Base-by-base conservation (phyloP, 2,888 invertebrate species). In the Stomorhina lunata region DNA sequence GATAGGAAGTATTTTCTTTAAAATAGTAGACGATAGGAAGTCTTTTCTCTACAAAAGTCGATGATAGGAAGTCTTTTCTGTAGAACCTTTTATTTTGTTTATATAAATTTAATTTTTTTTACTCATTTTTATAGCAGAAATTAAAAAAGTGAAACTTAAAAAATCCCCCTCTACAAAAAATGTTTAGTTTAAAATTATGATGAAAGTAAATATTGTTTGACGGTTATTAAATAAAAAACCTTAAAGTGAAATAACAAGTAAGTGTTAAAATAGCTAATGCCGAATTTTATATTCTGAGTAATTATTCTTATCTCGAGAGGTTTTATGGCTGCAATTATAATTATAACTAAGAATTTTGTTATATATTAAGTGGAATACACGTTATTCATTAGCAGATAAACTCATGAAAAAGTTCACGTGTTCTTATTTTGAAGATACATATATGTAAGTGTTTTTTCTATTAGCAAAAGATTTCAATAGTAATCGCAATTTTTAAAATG, bases 251-350 rank as follows among this genome's bases (percentile, higher is more conserved):
- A 55, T 66, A 57, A 57, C 65, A 75, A 55, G 43, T 65, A 63
- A 65, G 65, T 73, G 53, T 66, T 65, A 66, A 75, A 65, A 57
- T 40, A n/a, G 29, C n/a, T 53, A 40, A 55, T 65, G 25, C 63
- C 32, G 22, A 10, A 50, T 50, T 34, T 40, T 53, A 17, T 59
- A 22, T 50, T 17, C n/a, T 7, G 29, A 3, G 17, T 43, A 73
- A 65, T 10, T 53, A 53, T 32, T 65, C 53, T 65, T 65, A 75
- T 75, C 73, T 53, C 20, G n/a, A 34, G 9, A n/a, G n/a, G n/a
- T 65, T 75, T 65, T 75, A 73, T 65, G 40, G 15, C n/a, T 25
- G 40, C n/a, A 63, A 73, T 65, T 32, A 43, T 25, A 59, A 59
- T 22, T 37, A 34, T 48, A 57, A 45, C 17, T 55, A 43, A 48